Evolutionary conservation across 2,888 invertebrate species (phyloP).

Genomic region (Stenurella melanura): DNA sequence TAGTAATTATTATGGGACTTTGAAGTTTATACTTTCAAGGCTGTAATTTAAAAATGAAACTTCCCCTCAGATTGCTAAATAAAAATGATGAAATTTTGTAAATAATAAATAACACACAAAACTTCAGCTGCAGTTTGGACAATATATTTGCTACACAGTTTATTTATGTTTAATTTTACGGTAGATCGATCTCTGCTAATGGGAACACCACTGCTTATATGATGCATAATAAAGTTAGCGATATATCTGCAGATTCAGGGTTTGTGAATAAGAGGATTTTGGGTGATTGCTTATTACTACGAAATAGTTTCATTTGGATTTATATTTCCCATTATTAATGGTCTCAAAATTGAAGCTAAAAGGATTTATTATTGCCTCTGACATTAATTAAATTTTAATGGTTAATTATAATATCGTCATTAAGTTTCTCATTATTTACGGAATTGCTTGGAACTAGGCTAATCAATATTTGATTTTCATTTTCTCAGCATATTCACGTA

Average conservation of each 20-base stretch:
- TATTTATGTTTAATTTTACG: not conserved
- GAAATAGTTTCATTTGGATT: conserved; percentile 59
- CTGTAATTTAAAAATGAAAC: too few species aligned
- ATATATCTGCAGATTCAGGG: conserved; percentile 35
- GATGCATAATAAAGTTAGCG: conserved; percentile 26
- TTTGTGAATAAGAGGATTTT: conserved; percentile 57
- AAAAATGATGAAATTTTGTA: too few species aligned
- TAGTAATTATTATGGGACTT: too few species aligned
- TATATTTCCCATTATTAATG: conserved; percentile 52
- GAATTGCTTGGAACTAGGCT: conserved; percentile 57
- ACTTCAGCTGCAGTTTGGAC: too few species aligned
- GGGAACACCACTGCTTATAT: conserved; percentile 13
- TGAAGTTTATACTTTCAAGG: too few species aligned
- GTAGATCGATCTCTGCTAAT: not conserved
- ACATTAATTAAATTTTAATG: conserved; percentile 61
- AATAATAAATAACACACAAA: too few species aligned
- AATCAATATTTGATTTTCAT: conserved; percentile 61
- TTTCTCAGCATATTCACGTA: conserved; percentile 52
- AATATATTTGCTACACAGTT: too few species aligned
- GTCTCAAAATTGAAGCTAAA: conserved; percentile 31
- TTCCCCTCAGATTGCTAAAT: too few species aligned
- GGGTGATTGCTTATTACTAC: conserved; percentile 58
- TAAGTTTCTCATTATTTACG: conserved; percentile 60
- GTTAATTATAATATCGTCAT: conserved; percentile 57
- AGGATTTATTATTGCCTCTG: conserved; percentile 49